Evolutionary conservation across 2,888 invertebrate genomes (phyloP).

Genomic region (Lithophane ornitopus): DNA sequence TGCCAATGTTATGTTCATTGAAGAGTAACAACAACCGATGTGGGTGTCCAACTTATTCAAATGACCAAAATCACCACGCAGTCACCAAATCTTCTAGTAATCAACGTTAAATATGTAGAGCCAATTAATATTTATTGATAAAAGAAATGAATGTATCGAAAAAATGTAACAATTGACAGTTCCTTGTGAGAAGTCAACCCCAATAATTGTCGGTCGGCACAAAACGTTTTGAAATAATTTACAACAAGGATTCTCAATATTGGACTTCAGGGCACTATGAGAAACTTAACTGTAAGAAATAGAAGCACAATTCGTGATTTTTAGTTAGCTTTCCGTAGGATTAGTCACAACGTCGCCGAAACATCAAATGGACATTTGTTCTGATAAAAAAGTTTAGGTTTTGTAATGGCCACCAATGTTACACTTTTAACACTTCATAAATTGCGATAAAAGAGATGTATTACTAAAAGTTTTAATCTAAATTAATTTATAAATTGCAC

Average conservation of each 20-base stretch:
- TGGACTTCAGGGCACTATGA: conserved; percentile 75
- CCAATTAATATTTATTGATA: conserved; percentile 70
- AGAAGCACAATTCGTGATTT: conserved; percentile 81
- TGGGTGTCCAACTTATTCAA: conserved; percentile 81
- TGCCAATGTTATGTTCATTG: conserved; percentile 89
- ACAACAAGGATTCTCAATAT: conserved; percentile 73
- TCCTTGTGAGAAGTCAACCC: conserved; percentile 88
- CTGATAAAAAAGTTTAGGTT: conserved; percentile 90
- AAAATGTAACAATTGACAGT: conserved; percentile 88
- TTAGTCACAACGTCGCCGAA: conserved; percentile 91
- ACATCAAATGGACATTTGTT: conserved; percentile 91
- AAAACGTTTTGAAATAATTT: conserved; percentile 82
- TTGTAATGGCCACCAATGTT: conserved; percentile 91
- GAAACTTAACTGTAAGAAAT: conserved; percentile 73
- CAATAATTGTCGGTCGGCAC: conserved; percentile 86
- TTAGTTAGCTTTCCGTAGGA: conserved; percentile 81
- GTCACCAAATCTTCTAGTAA: conserved; percentile 68
- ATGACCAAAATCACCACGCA: conserved; percentile 77
- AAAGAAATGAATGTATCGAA: conserved; percentile 79
- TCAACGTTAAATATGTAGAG: conserved; percentile 60
- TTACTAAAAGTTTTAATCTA: conserved; percentile 72
- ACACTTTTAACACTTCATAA: conserved; percentile 86
- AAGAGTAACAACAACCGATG: conserved; percentile 89
- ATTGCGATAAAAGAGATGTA: conserved; percentile 73
- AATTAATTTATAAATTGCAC: conserved; percentile 77